Conservation (phyloP, 2,113 vertebrate genomes). For the Spilogale gracilis region DNA sequence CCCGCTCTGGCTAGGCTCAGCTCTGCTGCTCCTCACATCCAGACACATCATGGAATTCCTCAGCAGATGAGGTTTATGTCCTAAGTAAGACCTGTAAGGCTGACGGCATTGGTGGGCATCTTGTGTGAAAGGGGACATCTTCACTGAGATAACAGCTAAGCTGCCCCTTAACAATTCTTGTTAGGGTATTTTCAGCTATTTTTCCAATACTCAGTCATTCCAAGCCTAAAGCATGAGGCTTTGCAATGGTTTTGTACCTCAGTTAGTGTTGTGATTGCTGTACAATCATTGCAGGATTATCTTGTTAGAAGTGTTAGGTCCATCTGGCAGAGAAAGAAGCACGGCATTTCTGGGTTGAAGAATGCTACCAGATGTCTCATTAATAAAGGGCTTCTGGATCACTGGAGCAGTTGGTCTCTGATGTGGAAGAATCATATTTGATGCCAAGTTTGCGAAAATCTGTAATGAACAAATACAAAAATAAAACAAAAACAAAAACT, state of each 20-base stretch:
- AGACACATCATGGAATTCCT: neutral
- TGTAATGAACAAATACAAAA: constrained; percentile 77
- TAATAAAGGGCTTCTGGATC: constrained; percentile 91
- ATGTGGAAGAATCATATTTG: constrained; percentile 87
- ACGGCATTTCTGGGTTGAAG: constrained; percentile 85
- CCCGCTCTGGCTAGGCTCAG: neutral
- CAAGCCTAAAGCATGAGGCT: neutral
- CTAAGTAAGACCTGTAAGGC: neutral
- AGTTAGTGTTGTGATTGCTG: neutral
- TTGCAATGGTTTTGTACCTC: neutral
- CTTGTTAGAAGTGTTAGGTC: constrained; percentile 89
- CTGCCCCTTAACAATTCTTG: neutral
- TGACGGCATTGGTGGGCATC: neutral
- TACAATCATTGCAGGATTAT: constrained; percentile 79
- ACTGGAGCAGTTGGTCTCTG: constrained; percentile 88
- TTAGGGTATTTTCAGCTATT: neutral
- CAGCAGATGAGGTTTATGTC: neutral
- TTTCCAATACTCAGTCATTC: neutral
- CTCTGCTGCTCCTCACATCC: neutral
- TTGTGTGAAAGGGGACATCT: neutral
- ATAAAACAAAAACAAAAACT: neutral
- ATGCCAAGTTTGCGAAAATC: constrained; percentile 90
- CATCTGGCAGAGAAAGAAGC: constrained; percentile 89
- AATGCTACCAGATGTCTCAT: constrained; percentile 85
- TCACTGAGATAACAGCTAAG: neutral